These are phyloP conservation scores for Ammodytes marinus DNA, from an alignment of 2,113 vertebrate species.

Conservation along the genomic window DNA sequence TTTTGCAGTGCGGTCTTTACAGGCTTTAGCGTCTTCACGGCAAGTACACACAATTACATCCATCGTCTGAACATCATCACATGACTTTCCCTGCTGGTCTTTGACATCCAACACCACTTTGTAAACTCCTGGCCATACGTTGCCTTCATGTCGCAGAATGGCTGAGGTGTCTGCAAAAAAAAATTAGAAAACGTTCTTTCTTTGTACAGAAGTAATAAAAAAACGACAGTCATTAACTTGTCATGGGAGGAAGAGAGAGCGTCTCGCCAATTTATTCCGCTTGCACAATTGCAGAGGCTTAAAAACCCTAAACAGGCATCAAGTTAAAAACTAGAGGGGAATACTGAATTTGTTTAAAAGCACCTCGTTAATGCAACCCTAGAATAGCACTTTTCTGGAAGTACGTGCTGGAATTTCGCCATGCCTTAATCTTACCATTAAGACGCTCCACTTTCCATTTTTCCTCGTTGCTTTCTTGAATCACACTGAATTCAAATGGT, in stretches of 20 bases:
- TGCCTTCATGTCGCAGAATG: slow-evolving; percentile 70
- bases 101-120: slow-evolving; percentile 70
- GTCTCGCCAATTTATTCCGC: not conserved
- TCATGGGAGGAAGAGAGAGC: not conserved
- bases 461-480: slow-evolving; percentile 71
- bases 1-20: accelerated
- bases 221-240: not conserved
- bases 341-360: not conserved
- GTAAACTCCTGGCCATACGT: slow-evolving; percentile 80
- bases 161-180: slow-evolving; percentile 70
- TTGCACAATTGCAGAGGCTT: not conserved
- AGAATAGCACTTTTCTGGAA: not conserved
- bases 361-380: not conserved
- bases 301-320: too few relatives aligned
- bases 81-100: slow-evolving; percentile 84
- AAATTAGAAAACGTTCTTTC: not conserved
- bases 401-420: not conserved
- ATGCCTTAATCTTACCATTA: slow-evolving; percentile 84
- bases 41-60: slow-evolving; percentile 80
- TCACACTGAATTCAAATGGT: slow-evolving; percentile 88
- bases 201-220: not conserved
- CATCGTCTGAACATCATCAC: slow-evolving; percentile 65
- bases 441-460: slow-evolving; percentile 85
- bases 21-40: slow-evolving; percentile 30
- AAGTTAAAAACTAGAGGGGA: not conserved